These are phyloP conservation scores for Lepidurus packardi DNA, from an alignment of 1,140 invertebrate genomes.

Conservation along the genomic window DNA sequence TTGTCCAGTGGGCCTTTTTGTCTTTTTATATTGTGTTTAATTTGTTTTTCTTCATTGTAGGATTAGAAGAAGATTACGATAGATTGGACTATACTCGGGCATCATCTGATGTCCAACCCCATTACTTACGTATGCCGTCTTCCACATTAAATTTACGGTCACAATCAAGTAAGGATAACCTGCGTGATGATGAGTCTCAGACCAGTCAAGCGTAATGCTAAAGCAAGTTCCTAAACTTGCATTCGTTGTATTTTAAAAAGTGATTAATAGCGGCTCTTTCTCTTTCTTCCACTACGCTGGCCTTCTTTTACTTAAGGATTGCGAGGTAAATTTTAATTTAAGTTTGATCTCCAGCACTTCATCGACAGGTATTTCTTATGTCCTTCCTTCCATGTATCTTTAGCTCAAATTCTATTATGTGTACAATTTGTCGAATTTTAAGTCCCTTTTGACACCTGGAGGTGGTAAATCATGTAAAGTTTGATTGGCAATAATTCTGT, in stretches of 20 bases:
- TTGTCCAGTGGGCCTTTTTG: slow-evolving; percentile 32
- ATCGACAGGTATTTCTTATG: neutral
- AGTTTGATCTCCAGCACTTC: slow-evolving; percentile 8
- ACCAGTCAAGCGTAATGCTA: neutral
- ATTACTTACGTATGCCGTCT: slow-evolving; percentile 68
- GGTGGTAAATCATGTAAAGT: slow-evolving; percentile 9
- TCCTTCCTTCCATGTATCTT: slow-evolving; percentile 14
- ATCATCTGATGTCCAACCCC: slow-evolving; percentile 61
- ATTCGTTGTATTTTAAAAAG: neutral
- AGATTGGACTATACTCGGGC: slow-evolving; percentile 78
- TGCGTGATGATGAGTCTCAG: slow-evolving; percentile 10
- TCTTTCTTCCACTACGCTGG: neutral
- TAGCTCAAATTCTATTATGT: neutral
- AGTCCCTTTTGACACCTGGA: neutral
- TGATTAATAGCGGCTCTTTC: neutral
- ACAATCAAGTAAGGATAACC: slow-evolving; percentile 19
- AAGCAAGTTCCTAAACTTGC: neutral
- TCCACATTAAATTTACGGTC: neutral
- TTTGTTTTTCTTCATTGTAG: slow-evolving; percentile 38
- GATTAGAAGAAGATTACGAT: slow-evolving; percentile 71
- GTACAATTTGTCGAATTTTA: neutral
- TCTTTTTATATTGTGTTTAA: slow-evolving; percentile 36
- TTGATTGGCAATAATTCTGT: neutral
- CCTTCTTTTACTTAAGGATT: slow-evolving; percentile 19
- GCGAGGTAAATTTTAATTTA: slow-evolving; percentile 8